Evolutionary conservation across 2,797 vertebrate genomes (phyloP).

Genomic region (Rhodeus uyekii): DNA sequence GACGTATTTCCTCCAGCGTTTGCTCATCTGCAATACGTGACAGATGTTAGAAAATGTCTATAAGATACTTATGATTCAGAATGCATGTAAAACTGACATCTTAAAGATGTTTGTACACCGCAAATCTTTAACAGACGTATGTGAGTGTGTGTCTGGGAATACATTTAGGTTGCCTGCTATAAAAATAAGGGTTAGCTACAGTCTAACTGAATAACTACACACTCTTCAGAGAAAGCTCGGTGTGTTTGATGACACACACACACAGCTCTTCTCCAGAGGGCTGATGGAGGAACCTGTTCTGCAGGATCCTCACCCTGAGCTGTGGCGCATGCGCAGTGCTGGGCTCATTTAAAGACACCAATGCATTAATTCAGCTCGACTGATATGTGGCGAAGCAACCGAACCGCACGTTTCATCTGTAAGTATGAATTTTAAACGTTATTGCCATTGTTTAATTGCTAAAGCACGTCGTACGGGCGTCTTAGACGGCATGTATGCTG

Average conservation of each 20-base stretch:
- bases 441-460: not conserved
- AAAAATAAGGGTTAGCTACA: not conserved
- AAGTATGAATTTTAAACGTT: slow-evolving; percentile 1
- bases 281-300: not conserved
- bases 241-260: not conserved
- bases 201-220: not conserved
- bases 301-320: not conserved
- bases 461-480: not conserved
- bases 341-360: not conserved
- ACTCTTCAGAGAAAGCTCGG: not conserved
- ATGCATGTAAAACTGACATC: no score
- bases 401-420: not conserved
- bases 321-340: not conserved
- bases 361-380: not conserved
- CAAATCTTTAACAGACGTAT: no score
- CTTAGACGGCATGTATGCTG: no score
- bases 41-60: no score
- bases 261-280: not conserved
- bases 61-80: no score
- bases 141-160: no score
- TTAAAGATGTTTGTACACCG: no score
- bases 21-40: no score
- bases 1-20: no score
- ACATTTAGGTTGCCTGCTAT: not conserved
- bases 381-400: not conserved